Base-by-base conservation (phyloP, 2,113 vertebrate genomes). In the Notarius lentiginosus region DNA sequence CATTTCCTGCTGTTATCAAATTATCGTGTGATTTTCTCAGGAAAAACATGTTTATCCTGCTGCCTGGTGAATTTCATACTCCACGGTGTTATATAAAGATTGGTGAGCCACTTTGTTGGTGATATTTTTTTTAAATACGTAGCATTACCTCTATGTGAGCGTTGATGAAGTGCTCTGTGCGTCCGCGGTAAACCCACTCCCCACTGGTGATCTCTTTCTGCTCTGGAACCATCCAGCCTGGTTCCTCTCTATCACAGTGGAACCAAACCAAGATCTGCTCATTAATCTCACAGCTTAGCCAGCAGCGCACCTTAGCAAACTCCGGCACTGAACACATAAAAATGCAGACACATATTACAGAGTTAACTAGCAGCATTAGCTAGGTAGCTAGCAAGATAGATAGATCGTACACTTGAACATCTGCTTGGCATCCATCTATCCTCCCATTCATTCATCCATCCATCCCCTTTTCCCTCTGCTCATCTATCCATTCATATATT, bases 181-280 rank as follows among this genome's bases (percentile, higher is more conserved):
- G 94, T 1, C 96, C 96, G 0, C 84, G 80, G 86, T 94, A 96
- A 80, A 93, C 92, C 95, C 96, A 95, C 65, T 94, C 89, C 1
- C 91, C 87, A 0, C 76, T 89, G 18, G 87, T n/a, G 7, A 95
- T 90, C 93, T 96, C 94, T 1, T 56, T 58, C 90, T 93, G 95
- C 82, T 95, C 92, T 0, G 96, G 96, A 20, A 96, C 86, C 0
- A 30, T 89, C 96, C 96, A 96, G 0, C 56, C 86, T 0, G 95
- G 95, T 9, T 92, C 47, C 0, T 81, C 2, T 15, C 94, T 92
- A 1, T 95, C 93, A 1, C 96, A 94, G 93, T 95, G 96, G 89
- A 92, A 96, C 96, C 96, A 96, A 11, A 96, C 77, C 90, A 96
- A 90, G 83, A 98, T 91, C 93, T 93, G 92, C 1, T 92, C 86